These are phyloP conservation scores for Notoglanidium macrostoma DNA, from an alignment of 2,797 vertebrate genomes.

Conservation along the genomic window DNA sequence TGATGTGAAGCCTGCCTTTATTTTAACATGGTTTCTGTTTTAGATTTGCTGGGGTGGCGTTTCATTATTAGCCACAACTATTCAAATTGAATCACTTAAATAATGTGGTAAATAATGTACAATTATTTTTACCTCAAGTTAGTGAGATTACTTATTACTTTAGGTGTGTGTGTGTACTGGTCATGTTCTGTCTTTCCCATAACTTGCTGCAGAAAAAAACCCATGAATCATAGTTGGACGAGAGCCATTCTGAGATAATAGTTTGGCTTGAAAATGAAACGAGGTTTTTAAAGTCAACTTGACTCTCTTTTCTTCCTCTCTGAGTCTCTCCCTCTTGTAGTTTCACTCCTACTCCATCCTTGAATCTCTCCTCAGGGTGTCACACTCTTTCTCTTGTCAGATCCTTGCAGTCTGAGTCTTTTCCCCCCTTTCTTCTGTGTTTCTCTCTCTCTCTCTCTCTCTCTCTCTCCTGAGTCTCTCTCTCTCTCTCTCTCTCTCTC, in stretches of 20 bases:
- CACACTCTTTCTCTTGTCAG: neutral
- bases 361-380: neutral
- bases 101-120: too few relatives aligned
- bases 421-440: too few relatives aligned
- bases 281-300: neutral
- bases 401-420: too few relatives aligned
- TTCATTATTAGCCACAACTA: neutral
- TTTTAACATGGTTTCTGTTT: neutral
- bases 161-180: neutral
- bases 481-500: neutral
- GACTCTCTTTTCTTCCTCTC: neutral
- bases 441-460: too few relatives aligned
- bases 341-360: neutral
- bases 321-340: neutral
- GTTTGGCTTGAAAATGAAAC: slow-evolving; percentile 2
- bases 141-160: neutral
- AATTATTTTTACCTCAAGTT: neutral
- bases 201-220: neutral
- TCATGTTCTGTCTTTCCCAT: neutral
- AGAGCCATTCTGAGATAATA: neutral
- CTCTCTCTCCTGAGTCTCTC: neutral
- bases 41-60: neutral
- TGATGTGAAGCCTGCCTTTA: neutral
- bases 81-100: neutral
- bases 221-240: neutral